Conservation (phyloP, 2,797 vertebrate genomes). For the Xenopus petersii region DNA sequence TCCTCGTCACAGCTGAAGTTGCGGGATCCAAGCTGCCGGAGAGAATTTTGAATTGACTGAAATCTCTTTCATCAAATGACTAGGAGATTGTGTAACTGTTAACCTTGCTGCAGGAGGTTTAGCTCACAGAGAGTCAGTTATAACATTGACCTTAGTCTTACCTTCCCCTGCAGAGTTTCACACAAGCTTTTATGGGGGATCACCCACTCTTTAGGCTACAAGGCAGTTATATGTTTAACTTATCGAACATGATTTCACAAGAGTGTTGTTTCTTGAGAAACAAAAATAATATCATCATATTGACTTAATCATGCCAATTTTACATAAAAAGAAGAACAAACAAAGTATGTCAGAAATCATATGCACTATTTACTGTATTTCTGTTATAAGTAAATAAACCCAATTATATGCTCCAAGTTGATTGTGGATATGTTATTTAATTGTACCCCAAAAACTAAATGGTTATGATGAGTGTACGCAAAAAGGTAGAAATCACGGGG, state of each 20-base stretch:
- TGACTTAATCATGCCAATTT: too few species aligned
- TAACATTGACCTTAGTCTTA: neutral
- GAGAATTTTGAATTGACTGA: neutral
- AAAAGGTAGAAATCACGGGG: too few species aligned
- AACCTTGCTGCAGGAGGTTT: slow-evolving; percentile 10
- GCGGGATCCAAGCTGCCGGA: neutral
- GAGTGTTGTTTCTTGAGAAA: neutral
- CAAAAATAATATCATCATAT: too few species aligned
- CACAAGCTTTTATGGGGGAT: neutral
- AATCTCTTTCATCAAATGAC: slow-evolving; percentile 3
- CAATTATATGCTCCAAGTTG: too few species aligned
- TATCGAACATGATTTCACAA: neutral
- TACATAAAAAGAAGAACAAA: too few species aligned
- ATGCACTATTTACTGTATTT: too few species aligned
- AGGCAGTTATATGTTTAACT: neutral
- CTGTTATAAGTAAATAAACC: too few species aligned
- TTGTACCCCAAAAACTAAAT: too few species aligned
- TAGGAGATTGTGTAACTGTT: slow-evolving; percentile 7
- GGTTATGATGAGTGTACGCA: too few species aligned
- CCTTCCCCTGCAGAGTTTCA: neutral
- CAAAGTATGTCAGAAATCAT: too few species aligned
- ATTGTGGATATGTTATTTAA: too few species aligned
- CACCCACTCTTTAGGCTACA: neutral
- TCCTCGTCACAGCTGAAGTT: neutral
- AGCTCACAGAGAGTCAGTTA: neutral